Evolutionary conservation across 2,888 invertebrate species (phyloP).

Genomic region (Eristalinus aeneus): DNA sequence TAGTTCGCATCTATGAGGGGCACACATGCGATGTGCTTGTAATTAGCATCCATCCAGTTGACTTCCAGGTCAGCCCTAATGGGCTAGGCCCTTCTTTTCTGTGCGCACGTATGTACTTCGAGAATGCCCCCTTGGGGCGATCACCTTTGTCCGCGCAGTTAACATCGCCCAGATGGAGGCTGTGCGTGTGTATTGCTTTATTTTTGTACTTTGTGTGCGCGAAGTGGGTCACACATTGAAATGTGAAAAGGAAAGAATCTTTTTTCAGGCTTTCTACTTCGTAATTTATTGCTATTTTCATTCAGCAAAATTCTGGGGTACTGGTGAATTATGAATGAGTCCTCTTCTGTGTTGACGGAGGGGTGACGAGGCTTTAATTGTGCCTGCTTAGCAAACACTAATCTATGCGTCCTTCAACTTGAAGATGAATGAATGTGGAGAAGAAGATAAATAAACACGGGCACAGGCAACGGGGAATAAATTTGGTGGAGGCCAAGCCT

Average conservation of each 20-base stretch:
- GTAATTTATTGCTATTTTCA: constrained; percentile 53
- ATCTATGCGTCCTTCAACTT: constrained; percentile 68
- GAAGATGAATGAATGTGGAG: constrained; percentile 53
- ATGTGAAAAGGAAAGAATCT: constrained; percentile 14
- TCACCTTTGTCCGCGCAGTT: constrained; percentile 51
- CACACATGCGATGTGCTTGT: background rate
- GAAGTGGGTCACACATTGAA: constrained; percentile 59
- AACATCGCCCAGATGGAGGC: constrained; percentile 20
- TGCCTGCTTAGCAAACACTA: constrained; percentile 47
- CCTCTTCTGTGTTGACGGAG: constrained; percentile 29
- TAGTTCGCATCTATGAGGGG: background rate
- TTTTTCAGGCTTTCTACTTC: constrained; percentile 41
- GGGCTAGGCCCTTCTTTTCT: background rate
- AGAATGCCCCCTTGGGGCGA: constrained; percentile 40
- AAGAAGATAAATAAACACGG: background rate
- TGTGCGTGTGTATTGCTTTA: constrained; percentile 31
- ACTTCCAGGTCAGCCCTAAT: constrained; percentile 37
- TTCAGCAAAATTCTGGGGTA: constrained; percentile 34
- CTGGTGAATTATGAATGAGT: constrained; percentile 56
- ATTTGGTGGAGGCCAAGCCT: no score
- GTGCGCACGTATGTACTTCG: constrained; percentile 14
- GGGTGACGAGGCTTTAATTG: constrained; percentile 37
- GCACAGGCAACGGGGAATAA: background rate
- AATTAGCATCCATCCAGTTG: constrained; percentile 17
- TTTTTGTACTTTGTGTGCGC: constrained; percentile 2